Base-by-base conservation (phyloP, 2,113 vertebrate species). In the Platycercus adscitus region DNA sequence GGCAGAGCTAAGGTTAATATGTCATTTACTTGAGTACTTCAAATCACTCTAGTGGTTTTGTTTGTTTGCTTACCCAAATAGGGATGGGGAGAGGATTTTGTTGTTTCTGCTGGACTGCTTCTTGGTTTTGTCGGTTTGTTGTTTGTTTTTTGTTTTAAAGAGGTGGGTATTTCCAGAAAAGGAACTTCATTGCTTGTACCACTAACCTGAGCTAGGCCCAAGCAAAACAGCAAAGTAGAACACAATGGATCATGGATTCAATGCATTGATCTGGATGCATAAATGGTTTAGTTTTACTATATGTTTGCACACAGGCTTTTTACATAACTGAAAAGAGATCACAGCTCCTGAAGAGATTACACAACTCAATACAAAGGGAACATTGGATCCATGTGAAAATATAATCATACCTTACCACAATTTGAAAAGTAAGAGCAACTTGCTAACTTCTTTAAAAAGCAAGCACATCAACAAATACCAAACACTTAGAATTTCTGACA, bases 121-220 rank as follows among this genome's bases (percentile, higher is more conserved):
- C n/a, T 66, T 19, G 8, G 4, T 3, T 55, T 66, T 16, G 5
- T 5, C 28, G 8, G 19, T 21, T 23, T 6, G 6, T 23, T 31
- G 5, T 10, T 23, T 10, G 7, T 18, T 11, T 29, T 18, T 17
- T 29, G 31, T 78, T 63, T 49, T 2, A 21, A 10, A 69, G 17
- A 39, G 3, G 0, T 2, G 0, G 13, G 3, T 2, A 33, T 35
- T 46, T 49, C 11, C 24, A 75, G 20, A 56, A 81, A 80, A 21
- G 9, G 61, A 61, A 6, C 7, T 61, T 16, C 43, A 35, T 11
- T 39, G 5, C 21, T 69, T 56, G 16, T 18, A 46, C 6, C 25
- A 37, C 23, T 63, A 35, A 81, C 13, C 46, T 66, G 49, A 81
- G 14, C 23, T 44, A 20, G 1, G 5, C 52, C 31, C 23, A 35